phyloP scores from a whole-genome alignment of 2,113 vertebrate genomes.

The Phalacrocorax brasilianus region DNA sequence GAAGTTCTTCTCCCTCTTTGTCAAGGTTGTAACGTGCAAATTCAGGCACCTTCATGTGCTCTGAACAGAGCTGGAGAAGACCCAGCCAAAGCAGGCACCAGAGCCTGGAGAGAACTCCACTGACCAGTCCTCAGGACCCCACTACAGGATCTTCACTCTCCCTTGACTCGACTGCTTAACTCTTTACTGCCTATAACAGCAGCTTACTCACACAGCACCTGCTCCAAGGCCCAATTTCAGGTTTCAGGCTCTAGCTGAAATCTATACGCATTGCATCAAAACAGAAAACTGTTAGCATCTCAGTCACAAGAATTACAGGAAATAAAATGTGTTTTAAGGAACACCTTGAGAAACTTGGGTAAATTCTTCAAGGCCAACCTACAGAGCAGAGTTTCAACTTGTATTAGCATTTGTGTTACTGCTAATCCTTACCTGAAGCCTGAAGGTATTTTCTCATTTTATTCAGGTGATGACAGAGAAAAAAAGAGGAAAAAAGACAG shows the following conservation, averaged over 20 bases:
- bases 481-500: neutral
- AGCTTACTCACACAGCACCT: neutral
- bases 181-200: neutral
- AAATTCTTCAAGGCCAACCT: neutral
- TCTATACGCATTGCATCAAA: rapidly evolving
- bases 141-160: rapidly evolving
- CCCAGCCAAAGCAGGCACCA: neutral
- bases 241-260: neutral
- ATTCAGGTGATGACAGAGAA: neutral
- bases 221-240: neutral
- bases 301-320: neutral
- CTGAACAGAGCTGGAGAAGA: neutral
- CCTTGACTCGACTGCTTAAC: too few relatives aligned
- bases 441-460: neutral
- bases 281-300: neutral
- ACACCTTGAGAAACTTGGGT: neutral
- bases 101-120: neutral
- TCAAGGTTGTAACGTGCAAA: neutral
- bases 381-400: neutral
- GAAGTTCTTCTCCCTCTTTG: neutral
- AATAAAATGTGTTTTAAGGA: neutral
- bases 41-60: neutral
- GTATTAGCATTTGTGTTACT: neutral
- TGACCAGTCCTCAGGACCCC: neutral
- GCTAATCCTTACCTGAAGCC: neutral